Base-by-base conservation (phyloP, 2,888 invertebrate species). In the Patella caerulea region DNA sequence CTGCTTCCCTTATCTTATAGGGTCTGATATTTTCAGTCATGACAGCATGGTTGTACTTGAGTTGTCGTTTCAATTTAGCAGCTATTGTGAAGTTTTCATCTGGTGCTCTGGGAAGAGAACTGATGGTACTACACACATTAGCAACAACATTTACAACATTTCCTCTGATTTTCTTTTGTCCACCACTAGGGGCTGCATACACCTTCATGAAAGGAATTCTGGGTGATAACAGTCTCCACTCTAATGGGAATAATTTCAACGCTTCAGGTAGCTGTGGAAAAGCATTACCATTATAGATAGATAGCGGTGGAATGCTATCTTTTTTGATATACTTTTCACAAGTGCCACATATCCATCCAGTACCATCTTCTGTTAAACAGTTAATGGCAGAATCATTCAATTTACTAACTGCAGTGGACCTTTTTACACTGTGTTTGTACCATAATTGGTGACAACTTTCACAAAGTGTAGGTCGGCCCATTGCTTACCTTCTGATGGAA, bases 41-140 rank as follows among this genome's bases (percentile, higher is more conserved):
- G 7, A 15, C 15, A 14, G 45, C 53, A 52, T 59, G 19, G 17
- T 65, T 69, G 14, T 59, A 45, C 12, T 45, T 24, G 2, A 74
- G 19, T 24, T 65, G 74, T 65, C 74, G 19, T 19, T 74, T 55
- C 7, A 74, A 34, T 29, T 74, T 74, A 53, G 69, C 34, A 7
- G 74, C 74, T 45, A 69, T 52, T 69, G 74, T 74, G 52, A 65
- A 45, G 12, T 59, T 74, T 24, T 72, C 72, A 34, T 72, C 72
- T 29, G 45, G 45, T 2, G 34, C 34, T 45, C 72, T 24, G 12
- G 72, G 72, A 12, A 72, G 45, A 14, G 72, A 72, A 24, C 34
- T 72, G 34, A 34, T 45, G 14, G 53, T 72, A n/a, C 15, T 45
- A 12, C 17, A 19, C 24, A 72, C 72, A 72, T 72, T 45, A 29